These are phyloP conservation scores for Microplitis manilae DNA, from an alignment of 2,888 invertebrate genomes.

Conservation along the genomic window DNA sequence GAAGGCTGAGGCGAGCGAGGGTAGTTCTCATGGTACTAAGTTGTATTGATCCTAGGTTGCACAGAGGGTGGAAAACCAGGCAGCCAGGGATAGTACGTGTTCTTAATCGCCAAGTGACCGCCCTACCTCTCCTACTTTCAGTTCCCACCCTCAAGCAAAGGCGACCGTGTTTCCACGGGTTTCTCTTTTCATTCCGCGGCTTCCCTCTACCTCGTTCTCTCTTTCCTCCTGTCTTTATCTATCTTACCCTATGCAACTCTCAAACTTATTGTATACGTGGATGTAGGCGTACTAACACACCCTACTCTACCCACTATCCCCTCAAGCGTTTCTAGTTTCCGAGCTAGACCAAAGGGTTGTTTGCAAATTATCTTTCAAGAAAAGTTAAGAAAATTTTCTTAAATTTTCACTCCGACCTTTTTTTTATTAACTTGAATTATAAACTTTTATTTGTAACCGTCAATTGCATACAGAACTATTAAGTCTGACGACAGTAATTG, in stretches of 20 bases:
- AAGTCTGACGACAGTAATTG: neutral
- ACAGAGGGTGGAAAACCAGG: constrained; percentile 69
- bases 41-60: constrained; percentile 71
- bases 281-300: constrained; percentile 14
- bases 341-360: neutral
- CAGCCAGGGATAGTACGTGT: constrained; percentile 70
- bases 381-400: constrained; percentile 15
- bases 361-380: constrained; percentile 8
- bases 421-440: neutral
- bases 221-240: constrained; percentile 15
- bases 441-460: neutral
- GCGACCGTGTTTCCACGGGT: constrained; percentile 40
- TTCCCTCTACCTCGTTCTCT: constrained; percentile 37
- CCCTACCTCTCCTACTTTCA: constrained; percentile 63
- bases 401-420: neutral
- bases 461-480: neutral
- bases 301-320: constrained; percentile 17
- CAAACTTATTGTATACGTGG: constrained; percentile 15
- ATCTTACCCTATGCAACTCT: constrained; percentile 34
- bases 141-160: constrained; percentile 54
- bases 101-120: constrained; percentile 73
- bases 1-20: constrained; percentile 38
- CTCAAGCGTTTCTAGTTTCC: neutral
- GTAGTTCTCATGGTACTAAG: constrained; percentile 68
- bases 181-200: constrained; percentile 46